Base-by-base conservation (phyloP, 1,140 invertebrate species). In the Aporrectodea caliginosa region DNA sequence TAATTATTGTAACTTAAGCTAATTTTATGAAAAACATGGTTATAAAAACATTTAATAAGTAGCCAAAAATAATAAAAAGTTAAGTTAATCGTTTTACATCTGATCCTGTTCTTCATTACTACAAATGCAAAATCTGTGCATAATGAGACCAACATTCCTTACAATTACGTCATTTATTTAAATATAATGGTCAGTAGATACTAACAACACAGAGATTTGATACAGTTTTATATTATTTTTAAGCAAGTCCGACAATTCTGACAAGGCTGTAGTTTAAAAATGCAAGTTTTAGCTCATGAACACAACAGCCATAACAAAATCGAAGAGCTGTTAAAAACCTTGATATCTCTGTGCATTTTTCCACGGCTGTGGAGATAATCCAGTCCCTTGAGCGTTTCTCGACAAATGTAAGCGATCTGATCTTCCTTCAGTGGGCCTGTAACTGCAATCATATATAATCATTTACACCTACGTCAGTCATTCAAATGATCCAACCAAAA, bases 351-450 rank as follows among this genome's bases (percentile, higher is more conserved):
- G 89, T 98, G 96, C 94, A 99, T 98, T 90, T 98, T 98, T 2
- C 96, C 96, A 92, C 95, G 93, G 69, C 91, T 92, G 88, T 99
- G 98, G 75, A 99, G 91, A 88, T 99, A 99, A 33, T 94, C 92
- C 34, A 99, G 89, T n/a, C 98, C 98, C 84, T 94, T 92, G 16
- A 99, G 91, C 1, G 97, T 99, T 90, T 99, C 98, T 75, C 93
- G 91, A 86, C 95, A 98, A 91, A 99, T 95, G 86, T 97, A 99
- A 0, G 97, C 95, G 85, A 99, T 99, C 90, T 99, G 97, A 78
- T 92, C 89, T 90, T 99, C 98, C 12, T 91, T 91, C 78, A 99
- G 89, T 35, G 98, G 96, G 0, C 98, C 98, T 30, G 96, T 99
- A 84, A 98, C 96, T 94, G 90, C 71, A 83, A 35, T 22, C 6